phyloP scores from a whole-genome alignment of 2,797 vertebrate genomes.

The Emys orbicularis region DNA sequence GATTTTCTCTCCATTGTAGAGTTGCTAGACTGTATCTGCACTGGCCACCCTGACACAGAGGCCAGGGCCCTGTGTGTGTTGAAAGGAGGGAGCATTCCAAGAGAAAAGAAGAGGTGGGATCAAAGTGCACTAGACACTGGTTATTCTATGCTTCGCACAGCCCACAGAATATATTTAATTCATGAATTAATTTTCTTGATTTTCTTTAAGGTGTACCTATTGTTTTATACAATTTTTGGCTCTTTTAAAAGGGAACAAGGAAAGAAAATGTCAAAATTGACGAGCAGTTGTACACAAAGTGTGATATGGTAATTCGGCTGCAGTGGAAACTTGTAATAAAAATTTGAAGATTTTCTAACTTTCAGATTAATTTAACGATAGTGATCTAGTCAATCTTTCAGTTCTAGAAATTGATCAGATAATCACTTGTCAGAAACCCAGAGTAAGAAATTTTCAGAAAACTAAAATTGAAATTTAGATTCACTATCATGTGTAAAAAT shows the following conservation, averaged over 20 bases:
- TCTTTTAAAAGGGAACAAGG: not conserved
- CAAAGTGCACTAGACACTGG: not conserved
- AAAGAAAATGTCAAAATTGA: not conserved
- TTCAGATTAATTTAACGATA: not conserved
- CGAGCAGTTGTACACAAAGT: not conserved
- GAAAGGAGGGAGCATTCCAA: not conserved
- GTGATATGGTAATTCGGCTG: not conserved
- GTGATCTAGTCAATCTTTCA: not conserved
- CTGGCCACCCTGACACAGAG: not conserved
- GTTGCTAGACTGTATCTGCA: not conserved
- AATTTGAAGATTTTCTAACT: not conserved
- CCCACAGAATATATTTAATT: not conserved
- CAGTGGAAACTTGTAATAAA: not conserved
- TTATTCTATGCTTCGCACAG: not conserved
- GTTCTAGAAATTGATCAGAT: not conserved
- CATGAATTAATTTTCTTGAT: not conserved
- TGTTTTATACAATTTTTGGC: not conserved
- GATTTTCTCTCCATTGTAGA: not conserved
- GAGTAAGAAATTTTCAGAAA: not conserved
- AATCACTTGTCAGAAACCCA: not conserved
- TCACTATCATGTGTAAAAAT: not conserved
- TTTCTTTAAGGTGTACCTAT: not conserved
- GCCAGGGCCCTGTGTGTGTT: not conserved
- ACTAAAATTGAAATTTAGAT: not conserved
- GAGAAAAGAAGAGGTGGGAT: not conserved